Conservation (phyloP, 2,797 vertebrate species). For the Anguilla anguilla region DNA sequence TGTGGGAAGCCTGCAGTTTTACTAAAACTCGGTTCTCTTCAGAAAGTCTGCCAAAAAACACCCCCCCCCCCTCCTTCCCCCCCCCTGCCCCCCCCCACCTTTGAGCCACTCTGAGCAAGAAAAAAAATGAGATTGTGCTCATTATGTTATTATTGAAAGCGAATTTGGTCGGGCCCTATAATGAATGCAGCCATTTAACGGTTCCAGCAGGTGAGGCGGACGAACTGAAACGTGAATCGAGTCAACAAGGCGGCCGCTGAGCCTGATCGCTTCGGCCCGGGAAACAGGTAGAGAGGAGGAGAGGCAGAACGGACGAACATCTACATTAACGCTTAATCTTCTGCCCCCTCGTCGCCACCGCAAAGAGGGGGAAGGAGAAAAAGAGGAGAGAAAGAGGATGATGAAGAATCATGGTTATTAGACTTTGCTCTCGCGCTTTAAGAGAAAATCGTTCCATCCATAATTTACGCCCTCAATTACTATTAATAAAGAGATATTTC, state of each 20-base stretch:
- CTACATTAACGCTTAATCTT: background rate
- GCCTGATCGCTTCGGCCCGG: background rate
- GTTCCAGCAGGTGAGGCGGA: slow-evolving; percentile 34
- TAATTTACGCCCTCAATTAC: slow-evolving; percentile 99
- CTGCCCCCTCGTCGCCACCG: background rate
- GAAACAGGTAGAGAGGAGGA: background rate
- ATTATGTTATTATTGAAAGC: slow-evolving; percentile 72
- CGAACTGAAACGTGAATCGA: slow-evolving; percentile 8
- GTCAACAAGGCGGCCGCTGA: background rate
- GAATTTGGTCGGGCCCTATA: slow-evolving; percentile 45
- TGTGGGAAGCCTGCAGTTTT: slow-evolving; percentile 75
- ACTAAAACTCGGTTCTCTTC: slow-evolving; percentile 67
- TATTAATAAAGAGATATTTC: slow-evolving; percentile 99
- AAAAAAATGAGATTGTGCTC: slow-evolving; percentile 44
- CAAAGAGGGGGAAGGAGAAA: slow-evolving; percentile 22
- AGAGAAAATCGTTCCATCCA: slow-evolving; percentile 97
- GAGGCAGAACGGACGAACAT: background rate
- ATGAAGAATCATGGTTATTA: slow-evolving; percentile 99
- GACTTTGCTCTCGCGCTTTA: slow-evolving; percentile 89
- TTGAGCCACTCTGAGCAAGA: slow-evolving; percentile 59
- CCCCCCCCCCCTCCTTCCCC: slow-evolving; percentile 42
- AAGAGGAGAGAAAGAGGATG: slow-evolving; percentile 65
- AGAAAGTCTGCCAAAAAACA: slow-evolving; percentile 73
- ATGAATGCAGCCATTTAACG: background rate
- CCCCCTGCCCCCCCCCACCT: slow-evolving; percentile 53